Evolutionary conservation across 2,113 vertebrate species (phyloP).

Genomic region (Odocoileus virginianus): DNA sequence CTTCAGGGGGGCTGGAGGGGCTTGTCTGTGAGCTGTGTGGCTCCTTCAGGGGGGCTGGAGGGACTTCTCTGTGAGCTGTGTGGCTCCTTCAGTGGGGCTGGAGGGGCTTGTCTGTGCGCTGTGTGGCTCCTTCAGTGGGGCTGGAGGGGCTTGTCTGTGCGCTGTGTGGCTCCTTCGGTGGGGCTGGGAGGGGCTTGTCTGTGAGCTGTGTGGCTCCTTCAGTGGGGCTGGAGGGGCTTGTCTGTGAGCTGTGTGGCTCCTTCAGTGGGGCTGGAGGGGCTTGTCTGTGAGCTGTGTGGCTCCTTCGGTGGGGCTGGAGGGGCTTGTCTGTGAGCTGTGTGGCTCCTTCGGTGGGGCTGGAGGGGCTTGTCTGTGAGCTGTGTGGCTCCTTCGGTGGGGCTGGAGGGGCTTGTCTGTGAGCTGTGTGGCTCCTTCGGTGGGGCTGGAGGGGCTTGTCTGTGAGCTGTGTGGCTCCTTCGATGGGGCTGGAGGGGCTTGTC

Average conservation of each 20-base stretch:
- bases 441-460: neutral
- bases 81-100: neutral
- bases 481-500: neutral
- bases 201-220: neutral
- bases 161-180: neutral
- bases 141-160: neutral
- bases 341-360: neutral
- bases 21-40: neutral
- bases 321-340: neutral
- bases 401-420: neutral
- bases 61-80: neutral
- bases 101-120: neutral
- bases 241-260: neutral
- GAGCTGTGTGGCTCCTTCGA: neutral
- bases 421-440: neutral
- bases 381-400: neutral
- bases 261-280: neutral
- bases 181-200: neutral
- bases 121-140: neutral
- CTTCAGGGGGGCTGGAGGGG: neutral
- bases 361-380: neutral
- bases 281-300: neutral
- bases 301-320: neutral
- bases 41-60: neutral
- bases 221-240: neutral